Evolutionary conservation across 2,888 invertebrate genomes (phyloP), one percentile per base, ranked within the genome.

Genomic region (Cylindroiulus punctatus): DNA sequence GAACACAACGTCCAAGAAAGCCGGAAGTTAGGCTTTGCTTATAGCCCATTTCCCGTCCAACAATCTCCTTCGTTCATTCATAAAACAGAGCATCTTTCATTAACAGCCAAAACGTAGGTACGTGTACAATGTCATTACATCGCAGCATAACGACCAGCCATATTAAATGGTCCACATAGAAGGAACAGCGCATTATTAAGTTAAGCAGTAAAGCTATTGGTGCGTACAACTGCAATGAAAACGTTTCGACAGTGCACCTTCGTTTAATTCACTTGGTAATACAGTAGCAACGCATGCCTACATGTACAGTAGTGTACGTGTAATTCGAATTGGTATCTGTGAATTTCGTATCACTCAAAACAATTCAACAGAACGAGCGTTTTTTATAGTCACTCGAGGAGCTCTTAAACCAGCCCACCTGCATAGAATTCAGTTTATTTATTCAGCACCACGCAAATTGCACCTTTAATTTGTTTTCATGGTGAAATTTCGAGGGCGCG

Each of bases 31-130:
- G 17, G 47, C 4, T 17, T 17, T 47, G 47, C 47, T 8, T 47
- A 3, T 17, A 47, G 12, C 57, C 57, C 57, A 12, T 57, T 7
- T 57, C n/a, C 57, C n/a, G n/a, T 57, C 19, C 19, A 57, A 57
- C 57, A n/a, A 57, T 57, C n/a, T n/a, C 57, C n/a, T n/a, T 57
- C 57, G n/a, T 57, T 57, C 57, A 57, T 57, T 57, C 57, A 57
- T 57, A 57, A 57, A 57, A n/a, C 57, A n/a, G 17, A 47, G 42
- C 42, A 47, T 47, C 7, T 57, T 57, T 57, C 57, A 57, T 57
- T n/a, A 57, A n/a, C 57, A 57, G n/a, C n/a, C 57, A 57, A 57
- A 57, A 57, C n/a, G n/a, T 19, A 57, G 19, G 57, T 19, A n/a
- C 57, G 3, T 57, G n/a, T 57, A 57, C 1, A 57, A 57, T n/a